Base-by-base conservation (phyloP, 2,113 vertebrate species). In the Aptenodytes forsteri region DNA sequence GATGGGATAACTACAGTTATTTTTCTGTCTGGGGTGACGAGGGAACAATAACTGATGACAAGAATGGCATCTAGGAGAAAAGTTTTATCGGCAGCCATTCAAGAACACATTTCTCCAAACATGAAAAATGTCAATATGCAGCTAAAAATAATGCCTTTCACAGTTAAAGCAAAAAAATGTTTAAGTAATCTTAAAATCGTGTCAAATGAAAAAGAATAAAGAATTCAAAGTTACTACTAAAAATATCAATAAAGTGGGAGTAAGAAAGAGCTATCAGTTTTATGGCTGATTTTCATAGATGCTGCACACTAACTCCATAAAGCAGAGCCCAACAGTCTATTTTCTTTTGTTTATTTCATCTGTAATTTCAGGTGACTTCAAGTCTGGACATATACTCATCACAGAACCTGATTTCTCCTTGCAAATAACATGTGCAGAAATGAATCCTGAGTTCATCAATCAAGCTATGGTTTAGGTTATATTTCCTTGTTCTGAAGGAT, bases 1-100 rank as follows among this genome's bases (percentile, higher is more conserved):
- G 89, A 95, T 42, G 75, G 71, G 76, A 84, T 97, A 97, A 96
- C 79, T 89, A 94, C 69, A 87, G 93, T 96, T 95, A 93, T 97
- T 94, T 95, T 90, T 76, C 64, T 89, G 55, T 91, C 94, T 80
- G 16, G 11, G 25, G n/a, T 94, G 94, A 94, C 9, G 7, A 90
- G 44, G 40, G 36, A 93, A 96, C 67, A 91, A 92, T 89, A 91
- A 81, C 44, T 44, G 44, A 62, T 85, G 86, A 72, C 77, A 94
- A 52, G 84, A 85, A 89, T 78, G 83, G 70, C 70, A 88, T 75
- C 79, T 78, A 67, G 5, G 40, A 91, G 47, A 89, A 67, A 69
- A 69, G 72, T 75, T 65, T 75, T 92, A 89, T 65, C 92, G 91
- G 73, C 95, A 97, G 55, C 64, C 59, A 81, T 86, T 97, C 94